Conservation (phyloP, 2,797 vertebrate species). For the Xiphorhynchus erythropygius region DNA sequence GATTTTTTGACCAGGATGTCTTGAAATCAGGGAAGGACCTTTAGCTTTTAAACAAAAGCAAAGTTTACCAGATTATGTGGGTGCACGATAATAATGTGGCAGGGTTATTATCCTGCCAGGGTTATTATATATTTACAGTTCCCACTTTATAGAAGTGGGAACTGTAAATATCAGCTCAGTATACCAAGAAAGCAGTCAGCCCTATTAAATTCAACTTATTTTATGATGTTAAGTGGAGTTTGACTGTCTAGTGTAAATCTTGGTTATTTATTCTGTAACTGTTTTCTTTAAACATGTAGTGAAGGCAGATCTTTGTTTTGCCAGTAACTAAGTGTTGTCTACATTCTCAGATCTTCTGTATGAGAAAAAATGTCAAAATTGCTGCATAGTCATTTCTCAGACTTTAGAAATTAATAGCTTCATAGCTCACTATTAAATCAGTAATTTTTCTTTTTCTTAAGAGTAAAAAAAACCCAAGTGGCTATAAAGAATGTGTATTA, state of each 20-base stretch:
- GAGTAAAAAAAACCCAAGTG: neutral
- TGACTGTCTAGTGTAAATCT: neutral
- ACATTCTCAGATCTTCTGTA: neutral
- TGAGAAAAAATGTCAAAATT: conserved; percentile 4
- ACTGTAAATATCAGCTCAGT: conserved; percentile 33
- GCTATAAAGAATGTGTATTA: neutral
- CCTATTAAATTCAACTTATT: neutral
- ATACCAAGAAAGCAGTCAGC: neutral
- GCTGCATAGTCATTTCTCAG: neutral
- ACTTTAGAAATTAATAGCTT: neutral
- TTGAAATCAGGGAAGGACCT: neutral
- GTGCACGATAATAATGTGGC: neutral
- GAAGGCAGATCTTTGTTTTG: neutral
- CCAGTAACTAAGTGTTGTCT: neutral
- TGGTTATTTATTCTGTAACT: neutral
- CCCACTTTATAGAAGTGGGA: neutral
- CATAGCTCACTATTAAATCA: neutral
- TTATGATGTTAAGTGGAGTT: neutral
- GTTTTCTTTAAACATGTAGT: neutral
- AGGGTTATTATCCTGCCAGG: no score
- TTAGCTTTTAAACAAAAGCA: conserved; percentile 8
- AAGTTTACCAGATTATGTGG: neutral
- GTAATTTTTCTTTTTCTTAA: conserved; percentile 2
- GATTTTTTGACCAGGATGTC: neutral
- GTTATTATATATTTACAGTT: no score